Conservation (phyloP, 2,888 invertebrate genomes). For the Stenodema calcarata region DNA sequence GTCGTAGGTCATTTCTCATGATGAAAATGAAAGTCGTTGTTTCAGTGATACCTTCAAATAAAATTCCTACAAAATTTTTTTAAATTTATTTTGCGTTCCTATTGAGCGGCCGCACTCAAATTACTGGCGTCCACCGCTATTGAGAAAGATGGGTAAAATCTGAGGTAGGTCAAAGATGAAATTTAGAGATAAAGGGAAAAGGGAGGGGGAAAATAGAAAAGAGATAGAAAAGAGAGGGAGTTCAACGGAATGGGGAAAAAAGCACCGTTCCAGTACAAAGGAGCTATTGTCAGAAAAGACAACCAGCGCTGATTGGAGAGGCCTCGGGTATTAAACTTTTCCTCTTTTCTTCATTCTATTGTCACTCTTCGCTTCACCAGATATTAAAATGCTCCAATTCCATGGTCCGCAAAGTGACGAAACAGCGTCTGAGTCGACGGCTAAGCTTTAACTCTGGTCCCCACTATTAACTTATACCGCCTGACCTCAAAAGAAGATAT, state of each 20-base stretch:
- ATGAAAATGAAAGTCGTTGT: too few species aligned
- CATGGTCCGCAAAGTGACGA: not conserved
- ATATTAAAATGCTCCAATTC: constrained; percentile 35
- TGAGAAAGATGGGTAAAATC: not conserved
- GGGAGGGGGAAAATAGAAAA: not conserved
- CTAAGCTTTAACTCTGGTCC: not conserved
- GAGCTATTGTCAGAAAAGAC: constrained; percentile 38
- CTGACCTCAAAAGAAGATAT: not conserved
- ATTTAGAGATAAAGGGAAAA: not conserved
- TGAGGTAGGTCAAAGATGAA: constrained; percentile 16
- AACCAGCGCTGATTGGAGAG: constrained; percentile 42
- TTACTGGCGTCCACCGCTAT: not conserved
- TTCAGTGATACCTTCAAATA: too few species aligned
- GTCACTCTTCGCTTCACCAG: constrained; percentile 37
- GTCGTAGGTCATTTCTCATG: too few species aligned
- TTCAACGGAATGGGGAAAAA: not conserved
- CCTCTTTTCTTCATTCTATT: constrained; percentile 30
- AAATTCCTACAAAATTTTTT: too few species aligned
- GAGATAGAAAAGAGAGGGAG: not conserved
- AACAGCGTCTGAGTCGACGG: not conserved
- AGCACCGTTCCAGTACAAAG: constrained; percentile 30
- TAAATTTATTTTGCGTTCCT: too few species aligned
- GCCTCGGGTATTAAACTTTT: constrained; percentile 36
- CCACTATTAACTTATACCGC: not conserved
- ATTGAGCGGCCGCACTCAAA: not conserved